Percentiles rank a stretch among this genome's conserved stretches.
These are phyloP conservation scores for Aporophyla nigra DNA, from an alignment of 2,888 invertebrate genomes.

Conservation along the genomic window DNA sequence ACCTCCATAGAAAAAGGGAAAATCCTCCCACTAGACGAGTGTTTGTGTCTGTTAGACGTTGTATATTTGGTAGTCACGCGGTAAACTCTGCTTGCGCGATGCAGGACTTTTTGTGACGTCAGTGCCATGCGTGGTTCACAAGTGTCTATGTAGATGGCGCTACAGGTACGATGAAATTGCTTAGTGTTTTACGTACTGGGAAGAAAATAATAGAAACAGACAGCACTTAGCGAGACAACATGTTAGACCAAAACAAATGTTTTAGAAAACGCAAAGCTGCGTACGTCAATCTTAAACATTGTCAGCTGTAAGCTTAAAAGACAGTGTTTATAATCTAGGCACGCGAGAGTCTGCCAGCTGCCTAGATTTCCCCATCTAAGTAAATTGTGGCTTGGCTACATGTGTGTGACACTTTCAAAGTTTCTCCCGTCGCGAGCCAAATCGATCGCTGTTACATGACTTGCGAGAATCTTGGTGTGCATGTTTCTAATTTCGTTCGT, in stretches of 20 bases:
- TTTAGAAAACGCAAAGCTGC: neutral
- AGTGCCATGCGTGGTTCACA: too few species aligned
- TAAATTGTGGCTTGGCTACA: constrained; percentile 39
- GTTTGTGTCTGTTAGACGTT: too few species aligned
- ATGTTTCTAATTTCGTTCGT: constrained; percentile 10
- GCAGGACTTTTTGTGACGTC: too few species aligned
- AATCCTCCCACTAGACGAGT: too few species aligned
- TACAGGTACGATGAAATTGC: neutral
- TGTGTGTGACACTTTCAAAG: constrained; percentile 55
- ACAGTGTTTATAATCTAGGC: constrained; percentile 45
- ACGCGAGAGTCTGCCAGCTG: constrained; percentile 29
- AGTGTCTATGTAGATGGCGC: too few species aligned
- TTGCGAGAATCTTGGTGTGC: constrained; percentile 27
- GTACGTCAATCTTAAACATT: constrained; percentile 1
- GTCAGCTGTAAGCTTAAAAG: constrained; percentile 30
- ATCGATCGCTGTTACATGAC: constrained; percentile 45
- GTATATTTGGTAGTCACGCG: too few species aligned
- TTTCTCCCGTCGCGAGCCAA: constrained; percentile 48
- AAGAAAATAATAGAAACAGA: neutral
- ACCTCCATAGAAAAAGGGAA: too few species aligned
- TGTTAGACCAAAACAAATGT: neutral
- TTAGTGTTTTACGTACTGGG: neutral
- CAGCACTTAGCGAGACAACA: neutral
- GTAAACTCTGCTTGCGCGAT: too few species aligned
- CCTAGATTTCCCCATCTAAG: constrained; percentile 50